Evolutionary conservation across 2,888 invertebrate genomes (phyloP), one percentile per base, ranked within the genome.

Genomic region (Sinhomidia bicolor): DNA sequence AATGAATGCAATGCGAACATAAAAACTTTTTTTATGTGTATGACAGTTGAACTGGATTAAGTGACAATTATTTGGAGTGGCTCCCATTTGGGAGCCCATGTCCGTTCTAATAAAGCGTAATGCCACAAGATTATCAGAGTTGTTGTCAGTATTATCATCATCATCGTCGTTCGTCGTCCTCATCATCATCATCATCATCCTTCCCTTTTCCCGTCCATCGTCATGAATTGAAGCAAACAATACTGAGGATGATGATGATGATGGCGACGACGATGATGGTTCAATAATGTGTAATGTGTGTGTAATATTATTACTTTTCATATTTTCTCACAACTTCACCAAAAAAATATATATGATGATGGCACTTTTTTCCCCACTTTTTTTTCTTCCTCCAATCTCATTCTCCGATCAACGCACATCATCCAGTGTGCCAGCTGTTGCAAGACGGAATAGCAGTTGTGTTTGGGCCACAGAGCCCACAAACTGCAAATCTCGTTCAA

Each of bases 401-500:
- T 29, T 51, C 9, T 47, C 80, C n/a, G 62, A 60, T 41, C 23
- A 74, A 44, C 36, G 12, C 78, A 60, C 10, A 47, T 14, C 12
- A 17, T 94, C 41, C 95, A 98, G 98, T 98, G 90, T 98, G 98
- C 93, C 96, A 97, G 93, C 95, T 98, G 89, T 94, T 97, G 90
- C 95, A 96, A 92, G 96, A 96, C 92, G 98, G 98, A 10, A 97
- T 99, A 74, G 98, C 98, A 4, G 98, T 98, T 68, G 97, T 99
- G 93, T 98, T 99, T 93, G 98, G 98, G 1, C 98, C 99, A 10
- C 97, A 98, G 93, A 97, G 97, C 76, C 96, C 97, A 1, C 96
- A 97, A 89, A 97, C 98, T 0, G 97, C 98, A 32, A 97, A 97
- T 90, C 98, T 98, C 94, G 98, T 98, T 57, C 98, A 98, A 94